Percentiles rank a stretch among this genome's conserved stretches.
phyloP scores from a whole-genome alignment of 2,113 vertebrate genomes.

The Gila orcuttii region DNA sequence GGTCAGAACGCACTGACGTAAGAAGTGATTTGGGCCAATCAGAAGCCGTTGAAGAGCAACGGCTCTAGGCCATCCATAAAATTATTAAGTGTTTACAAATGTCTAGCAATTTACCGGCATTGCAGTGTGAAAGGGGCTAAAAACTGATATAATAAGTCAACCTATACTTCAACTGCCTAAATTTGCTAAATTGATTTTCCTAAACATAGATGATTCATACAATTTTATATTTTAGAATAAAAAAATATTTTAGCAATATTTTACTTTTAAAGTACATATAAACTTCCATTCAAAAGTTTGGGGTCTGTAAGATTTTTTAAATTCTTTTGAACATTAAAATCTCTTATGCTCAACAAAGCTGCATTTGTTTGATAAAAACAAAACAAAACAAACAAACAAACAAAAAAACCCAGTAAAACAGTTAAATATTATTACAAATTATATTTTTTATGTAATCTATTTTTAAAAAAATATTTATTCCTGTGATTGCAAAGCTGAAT shows the following conservation, averaged over 20 bases:
- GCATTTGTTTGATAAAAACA: neutral
- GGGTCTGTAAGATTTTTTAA: neutral
- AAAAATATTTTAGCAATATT: neutral
- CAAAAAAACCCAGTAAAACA: neutral
- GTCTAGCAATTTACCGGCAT: too few species aligned
- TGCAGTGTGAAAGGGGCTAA: too few species aligned
- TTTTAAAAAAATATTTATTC: neutral
- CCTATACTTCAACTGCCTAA: too few species aligned
- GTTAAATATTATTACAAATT: too few species aligned
- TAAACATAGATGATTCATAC: neutral
- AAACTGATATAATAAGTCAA: neutral
- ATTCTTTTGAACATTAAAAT: neutral
- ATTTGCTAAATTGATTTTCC: neutral
- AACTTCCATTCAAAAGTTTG: neutral
- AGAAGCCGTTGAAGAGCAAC: too few species aligned
- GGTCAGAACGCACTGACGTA: too few species aligned
- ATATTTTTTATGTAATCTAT: too few species aligned
- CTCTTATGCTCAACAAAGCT: neutral
- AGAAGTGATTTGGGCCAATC: too few species aligned
- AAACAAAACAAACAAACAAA: neutral
- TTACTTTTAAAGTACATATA: neutral
- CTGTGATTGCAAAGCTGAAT: neutral
- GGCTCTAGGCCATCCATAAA: too few species aligned
- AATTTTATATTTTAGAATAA: neutral
- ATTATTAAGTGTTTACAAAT: too few species aligned